Base-by-base conservation (phyloP, 2,888 invertebrate species). In the Zootermopsis nevadensis region DNA sequence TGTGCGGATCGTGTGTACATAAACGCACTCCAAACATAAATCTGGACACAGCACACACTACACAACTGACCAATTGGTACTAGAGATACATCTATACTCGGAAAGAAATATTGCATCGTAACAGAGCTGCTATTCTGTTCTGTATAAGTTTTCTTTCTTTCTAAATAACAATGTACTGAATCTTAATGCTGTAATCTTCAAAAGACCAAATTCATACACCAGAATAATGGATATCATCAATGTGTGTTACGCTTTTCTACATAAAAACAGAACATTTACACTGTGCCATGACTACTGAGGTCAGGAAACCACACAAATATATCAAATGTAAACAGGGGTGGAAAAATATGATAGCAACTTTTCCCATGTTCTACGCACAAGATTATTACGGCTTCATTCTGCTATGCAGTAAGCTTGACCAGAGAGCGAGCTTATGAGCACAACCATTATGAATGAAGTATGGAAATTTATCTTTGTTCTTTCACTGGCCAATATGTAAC, bases 301-400 rank as follows among this genome's bases (percentile, higher is more conserved):
- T 60, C 60, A 38, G 74, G 38, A 74, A 74, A 35, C 38, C 42
- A 38, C 74, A 74, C 38, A 38, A n/a, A n/a, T n/a, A n/a, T 22
- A 33, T 69, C 31, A 42, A 42, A 42, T n/a, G n/a, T 7, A 42
- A 42, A 42, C 15, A 42, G 42, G 42, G 15, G 42, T 42, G 42
- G 42, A 8, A 42, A 42, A 42, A 42, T 42, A n/a, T 42, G 48
- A 48, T 38, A 42, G n/a, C 74, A 74, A 10, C n/a, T 38, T 38
- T 38, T 74, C 24, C 60, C 60, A 60, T 74, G 22, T 33, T 31
- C 69, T 33, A 69, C 33, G 69, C 33, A 33, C 69, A 66, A 66
- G 66, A n/a, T 66, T 66, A 66, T n/a, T n/a, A n/a, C n/a, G n/a
- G n/a, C n/a, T n/a, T 74, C 74, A 74, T 38, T n/a, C 33, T n/a